phyloP scores from a whole-genome alignment of 1,140 invertebrate species.

The Agrypnia vestita region DNA sequence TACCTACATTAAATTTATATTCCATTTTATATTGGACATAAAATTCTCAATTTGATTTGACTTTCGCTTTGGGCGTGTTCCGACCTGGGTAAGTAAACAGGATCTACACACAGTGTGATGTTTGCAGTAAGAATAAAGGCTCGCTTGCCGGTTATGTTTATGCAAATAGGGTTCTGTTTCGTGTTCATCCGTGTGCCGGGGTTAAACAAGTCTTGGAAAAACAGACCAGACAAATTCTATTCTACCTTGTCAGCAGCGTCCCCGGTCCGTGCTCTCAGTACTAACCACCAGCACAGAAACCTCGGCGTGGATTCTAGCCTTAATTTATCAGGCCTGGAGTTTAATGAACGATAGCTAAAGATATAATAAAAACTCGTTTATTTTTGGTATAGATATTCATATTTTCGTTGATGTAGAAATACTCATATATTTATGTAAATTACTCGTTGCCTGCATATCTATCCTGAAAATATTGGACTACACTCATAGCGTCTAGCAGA shows the following conservation, averaged over 20 bases:
- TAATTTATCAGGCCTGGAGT: neutral
- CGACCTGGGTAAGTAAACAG: slow-evolving; percentile 21
- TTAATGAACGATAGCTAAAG: neutral
- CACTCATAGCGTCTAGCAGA: too few relatives aligned
- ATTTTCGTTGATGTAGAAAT: too few relatives aligned
- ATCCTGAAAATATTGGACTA: too few relatives aligned
- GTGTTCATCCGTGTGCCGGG: slow-evolving; percentile 31
- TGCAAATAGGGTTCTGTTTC: slow-evolving; percentile 31
- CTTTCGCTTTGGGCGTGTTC: slow-evolving; percentile 8
- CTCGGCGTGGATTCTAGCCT: neutral
- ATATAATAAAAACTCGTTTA: too few relatives aligned
- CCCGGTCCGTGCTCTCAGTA: neutral
- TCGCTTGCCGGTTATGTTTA: slow-evolving; percentile 35
- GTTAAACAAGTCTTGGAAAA: slow-evolving; percentile 29
- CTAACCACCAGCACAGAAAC: slow-evolving; percentile 6
- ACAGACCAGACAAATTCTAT: slow-evolving; percentile 20
- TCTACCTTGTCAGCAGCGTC: neutral
- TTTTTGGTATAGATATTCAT: too few relatives aligned
- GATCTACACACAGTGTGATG: slow-evolving; percentile 35
- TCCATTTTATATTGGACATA: neutral
- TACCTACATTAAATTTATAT: too few relatives aligned
- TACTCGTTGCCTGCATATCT: too few relatives aligned
- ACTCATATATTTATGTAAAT: too few relatives aligned
- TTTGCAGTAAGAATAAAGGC: slow-evolving; percentile 44
- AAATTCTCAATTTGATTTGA: slow-evolving; percentile 38